Conservation (phyloP, 2,888 invertebrate genomes). For the Meteorus cinctellus region DNA sequence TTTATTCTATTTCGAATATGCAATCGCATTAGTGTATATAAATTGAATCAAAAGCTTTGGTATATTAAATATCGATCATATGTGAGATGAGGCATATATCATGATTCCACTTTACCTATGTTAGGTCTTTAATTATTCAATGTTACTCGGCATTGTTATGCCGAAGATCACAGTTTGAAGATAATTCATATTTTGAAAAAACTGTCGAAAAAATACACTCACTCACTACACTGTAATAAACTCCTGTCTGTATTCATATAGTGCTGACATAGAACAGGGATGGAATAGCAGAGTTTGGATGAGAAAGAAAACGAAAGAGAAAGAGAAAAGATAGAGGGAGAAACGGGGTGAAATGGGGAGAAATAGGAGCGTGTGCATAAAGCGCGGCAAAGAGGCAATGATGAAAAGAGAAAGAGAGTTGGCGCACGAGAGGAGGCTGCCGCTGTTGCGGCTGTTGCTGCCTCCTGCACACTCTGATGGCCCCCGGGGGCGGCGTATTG, state of each 20-base stretch:
- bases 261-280: neutral
- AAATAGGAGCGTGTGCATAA: conserved; percentile 13
- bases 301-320: neutral
- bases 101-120: too few species aligned
- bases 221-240: too few species aligned
- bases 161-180: too few species aligned
- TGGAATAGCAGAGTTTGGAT: neutral
- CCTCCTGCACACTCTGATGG: conserved; percentile 67
- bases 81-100: too few species aligned
- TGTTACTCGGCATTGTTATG: too few species aligned
- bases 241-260: neutral
- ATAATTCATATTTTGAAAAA: too few species aligned
- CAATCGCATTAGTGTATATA: too few species aligned
- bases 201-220: too few species aligned
- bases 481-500: conserved; percentile 72
- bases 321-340: neutral
- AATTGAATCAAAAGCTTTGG: too few species aligned
- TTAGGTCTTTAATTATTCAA: too few species aligned
- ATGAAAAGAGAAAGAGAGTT: conserved; percentile 44
- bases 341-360: neutral
- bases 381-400: conserved; percentile 45
- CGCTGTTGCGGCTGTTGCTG: conserved; percentile 57
- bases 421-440: conserved; percentile 54
- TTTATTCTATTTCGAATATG: too few species aligned
- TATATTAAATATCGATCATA: too few species aligned